These are phyloP conservation scores for Mallotus villosus DNA, from an alignment of 2,797 vertebrate genomes.

Conservation along the genomic window DNA sequence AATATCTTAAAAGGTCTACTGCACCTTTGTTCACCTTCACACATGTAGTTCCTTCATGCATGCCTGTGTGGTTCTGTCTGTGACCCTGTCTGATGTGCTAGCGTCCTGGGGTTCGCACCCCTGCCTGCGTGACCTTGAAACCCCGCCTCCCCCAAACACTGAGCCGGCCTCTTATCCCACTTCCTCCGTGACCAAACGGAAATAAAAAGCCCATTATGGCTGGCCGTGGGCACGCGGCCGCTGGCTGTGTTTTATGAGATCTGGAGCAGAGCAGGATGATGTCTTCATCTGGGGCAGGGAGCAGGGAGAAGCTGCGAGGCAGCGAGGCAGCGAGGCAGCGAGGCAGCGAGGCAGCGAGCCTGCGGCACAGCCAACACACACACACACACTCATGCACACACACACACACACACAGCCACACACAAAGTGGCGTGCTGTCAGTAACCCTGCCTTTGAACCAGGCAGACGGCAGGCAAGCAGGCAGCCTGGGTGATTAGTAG, in stretches of 20 bases:
- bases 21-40: too few relatives aligned
- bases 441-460: too few relatives aligned
- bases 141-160: constrained; percentile 64
- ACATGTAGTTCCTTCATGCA: too few relatives aligned
- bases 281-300: constrained; percentile 76
- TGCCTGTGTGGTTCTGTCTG: neutral
- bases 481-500: constrained; percentile 88
- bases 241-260: constrained; percentile 79
- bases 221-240: constrained; percentile 68
- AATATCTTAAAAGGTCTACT: too few relatives aligned
- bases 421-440: neutral
- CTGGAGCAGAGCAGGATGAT: constrained; percentile 70
- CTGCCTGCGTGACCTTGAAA: constrained; percentile 69
- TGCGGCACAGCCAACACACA: neutral
- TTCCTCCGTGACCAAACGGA: constrained; percentile 71
- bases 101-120: too few relatives aligned
- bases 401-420: neutral
- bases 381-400: neutral
- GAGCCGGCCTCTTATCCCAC: constrained; percentile 74
- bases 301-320: too few relatives aligned
- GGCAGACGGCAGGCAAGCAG: neutral
- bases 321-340: too few relatives aligned
- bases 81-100: neutral
- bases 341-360: too few relatives aligned
- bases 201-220: constrained; percentile 79